Base-by-base conservation (phyloP, 2,888 invertebrate genomes). In the Ophion obscuratus region DNA sequence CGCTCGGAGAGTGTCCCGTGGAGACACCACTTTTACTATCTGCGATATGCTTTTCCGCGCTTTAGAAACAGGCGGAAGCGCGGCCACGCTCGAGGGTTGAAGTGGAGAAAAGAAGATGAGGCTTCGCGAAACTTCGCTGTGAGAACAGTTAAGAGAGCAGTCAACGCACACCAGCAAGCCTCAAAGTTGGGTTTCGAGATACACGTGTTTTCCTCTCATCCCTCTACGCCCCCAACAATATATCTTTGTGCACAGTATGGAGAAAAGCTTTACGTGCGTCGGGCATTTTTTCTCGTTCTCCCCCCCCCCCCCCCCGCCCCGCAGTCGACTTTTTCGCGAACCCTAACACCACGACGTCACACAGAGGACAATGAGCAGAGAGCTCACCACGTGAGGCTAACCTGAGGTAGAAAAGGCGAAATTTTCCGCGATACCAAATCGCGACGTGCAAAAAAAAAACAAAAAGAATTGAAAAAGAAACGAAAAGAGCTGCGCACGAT, bases 311-410 rank as follows among this genome's bases (percentile, higher is more conserved):
- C n/a, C n/a, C 73, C 83, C 47, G 47, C 27, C 66, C 66, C 77
- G 73, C 83, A 59, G 83, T 73, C 77, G 77, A 62, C 61, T 62
- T 27, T 47, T 75, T 79, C 79, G 78, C 71, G 79, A 27, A 74
- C 68, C 74, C 2, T 6, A 79, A 73, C 81, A 83, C 78, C 47
- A 61, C 83, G 78, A 81, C 64, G 66, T 70, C 27, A 47, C 66
- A 44, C 27, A 59, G 77, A 85, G 75, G 81, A 84, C 87, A 87
- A 83, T 84, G 76, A 82, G 78, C 14, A 53, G 64, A 81, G 70
- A 78, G 77, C 84, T 66, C 59, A 47, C 5, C 14, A 53, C 59
- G 59, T n/a, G 84, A 82, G 84, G 81, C 81, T 53, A 81, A 59
- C 71, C 73, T 47, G 76, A 70, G 79, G 36, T 73, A 36, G 81